Percentiles rank a stretch among this genome's conserved stretches.
Conservation (phyloP, 2,113 vertebrate genomes). For the Psettodes erumei region DNA sequence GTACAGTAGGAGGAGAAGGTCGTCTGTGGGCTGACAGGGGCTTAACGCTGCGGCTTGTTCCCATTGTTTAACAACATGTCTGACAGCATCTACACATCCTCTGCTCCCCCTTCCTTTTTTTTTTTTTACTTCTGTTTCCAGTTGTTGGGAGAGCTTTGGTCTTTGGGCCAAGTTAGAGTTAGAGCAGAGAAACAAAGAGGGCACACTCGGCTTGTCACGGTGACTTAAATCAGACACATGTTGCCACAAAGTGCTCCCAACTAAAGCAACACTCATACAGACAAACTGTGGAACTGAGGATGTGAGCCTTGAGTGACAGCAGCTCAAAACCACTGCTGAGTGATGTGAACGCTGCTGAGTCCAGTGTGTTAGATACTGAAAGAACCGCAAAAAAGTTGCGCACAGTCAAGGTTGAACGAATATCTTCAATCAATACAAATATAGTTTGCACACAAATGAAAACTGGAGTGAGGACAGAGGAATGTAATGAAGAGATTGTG, state of each 20-base stretch:
- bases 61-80: slow-evolving; percentile 42
- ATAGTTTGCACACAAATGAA: background rate
- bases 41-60: slow-evolving; percentile 48
- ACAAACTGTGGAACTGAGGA: slow-evolving; percentile 17
- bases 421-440: too few species aligned
- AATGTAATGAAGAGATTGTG: slow-evolving; percentile 44
- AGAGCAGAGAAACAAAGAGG: slow-evolving; percentile 1
- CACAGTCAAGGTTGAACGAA: too few species aligned
- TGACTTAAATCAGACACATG: slow-evolving; percentile 34
- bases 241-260: slow-evolving; percentile 2
- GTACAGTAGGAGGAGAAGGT: background rate
- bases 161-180: slow-evolving; percentile 24
- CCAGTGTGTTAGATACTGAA: background rate
- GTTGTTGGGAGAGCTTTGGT: slow-evolving; percentile 29
- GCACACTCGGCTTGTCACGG: slow-evolving; percentile 31
- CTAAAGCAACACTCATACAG: slow-evolving; percentile 19
- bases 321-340: slow-evolving; percentile 17
- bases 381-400: background rate
- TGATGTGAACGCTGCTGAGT: background rate
- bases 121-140: slow-evolving; percentile 33
- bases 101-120: slow-evolving; percentile 12
- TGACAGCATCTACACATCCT: slow-evolving; percentile 32
- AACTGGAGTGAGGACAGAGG: slow-evolving; percentile 23
- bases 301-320: slow-evolving; percentile 31
- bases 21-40: slow-evolving; percentile 1